Evolutionary conservation across 1,140 invertebrate genomes (phyloP).

Genomic region (Eumaeus atala): DNA sequence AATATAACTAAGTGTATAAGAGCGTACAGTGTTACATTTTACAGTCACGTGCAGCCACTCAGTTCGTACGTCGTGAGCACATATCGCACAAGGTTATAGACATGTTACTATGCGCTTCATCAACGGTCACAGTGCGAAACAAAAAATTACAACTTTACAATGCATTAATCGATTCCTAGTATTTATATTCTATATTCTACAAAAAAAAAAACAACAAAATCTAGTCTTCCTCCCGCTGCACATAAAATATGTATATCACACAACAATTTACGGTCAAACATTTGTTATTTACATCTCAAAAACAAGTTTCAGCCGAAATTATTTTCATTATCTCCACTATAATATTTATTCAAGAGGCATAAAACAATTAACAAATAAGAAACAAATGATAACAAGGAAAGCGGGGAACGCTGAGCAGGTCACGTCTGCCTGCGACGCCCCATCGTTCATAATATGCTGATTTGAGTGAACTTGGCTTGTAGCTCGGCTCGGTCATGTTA

Average conservation of each 20-base stretch:
- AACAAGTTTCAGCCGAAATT: no score
- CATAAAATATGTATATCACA: no score
- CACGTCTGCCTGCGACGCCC: slow-evolving; percentile 1
- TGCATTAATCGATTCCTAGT: no score
- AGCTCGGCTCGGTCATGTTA: slow-evolving; percentile 3
- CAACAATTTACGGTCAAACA: no score
- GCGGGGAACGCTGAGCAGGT: slow-evolving; percentile 4
- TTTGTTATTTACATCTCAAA: no score
- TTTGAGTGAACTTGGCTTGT: slow-evolving; percentile 11
- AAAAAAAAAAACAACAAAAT: no score
- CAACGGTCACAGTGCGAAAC: slow-evolving; percentile 37
- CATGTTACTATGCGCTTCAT: slow-evolving; percentile 31
- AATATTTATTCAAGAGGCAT: no score
- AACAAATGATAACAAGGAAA: not conserved
- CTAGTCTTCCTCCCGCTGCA: no score
- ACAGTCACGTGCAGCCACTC: slow-evolving; percentile 17
- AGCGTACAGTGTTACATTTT: not conserved
- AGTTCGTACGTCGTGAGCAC: slow-evolving; percentile 32
- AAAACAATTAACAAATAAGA: not conserved
- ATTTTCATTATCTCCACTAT: no score
- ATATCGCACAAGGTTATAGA: slow-evolving; percentile 34
- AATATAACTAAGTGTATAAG: no score
- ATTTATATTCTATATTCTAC: no score
- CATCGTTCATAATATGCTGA: slow-evolving; percentile 10
- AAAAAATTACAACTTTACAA: no score